Conservation (phyloP, 2,113 vertebrate genomes). For the Heptranchias perlo region DNA sequence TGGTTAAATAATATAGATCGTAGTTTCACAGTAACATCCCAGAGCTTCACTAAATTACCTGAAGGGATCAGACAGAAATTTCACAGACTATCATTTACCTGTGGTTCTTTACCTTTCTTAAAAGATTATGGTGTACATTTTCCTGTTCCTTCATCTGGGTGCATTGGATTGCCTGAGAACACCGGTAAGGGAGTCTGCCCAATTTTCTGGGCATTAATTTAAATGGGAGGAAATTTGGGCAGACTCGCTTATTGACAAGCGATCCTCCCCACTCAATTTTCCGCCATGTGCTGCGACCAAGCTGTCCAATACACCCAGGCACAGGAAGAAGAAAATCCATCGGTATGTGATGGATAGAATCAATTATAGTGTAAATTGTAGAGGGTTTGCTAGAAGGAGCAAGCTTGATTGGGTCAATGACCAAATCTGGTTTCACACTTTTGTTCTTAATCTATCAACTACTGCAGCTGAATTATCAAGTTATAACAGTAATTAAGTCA, state of each 20-base stretch:
- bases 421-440: not conserved
- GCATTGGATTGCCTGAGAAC: not conserved
- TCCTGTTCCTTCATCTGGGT: not conserved
- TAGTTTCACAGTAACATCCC: not conserved
- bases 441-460: not conserved
- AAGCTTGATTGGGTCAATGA: not conserved
- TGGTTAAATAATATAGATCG: not conserved
- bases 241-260: not conserved
- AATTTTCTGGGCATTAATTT: not conserved
- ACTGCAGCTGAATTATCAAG: not conserved
- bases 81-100: conserved; percentile 7
- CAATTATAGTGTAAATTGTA: not conserved
- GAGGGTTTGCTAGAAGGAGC: not conserved
- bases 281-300: not conserved
- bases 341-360: not conserved
- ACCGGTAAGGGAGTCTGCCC: not conserved
- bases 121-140: not conserved
- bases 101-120: not conserved
- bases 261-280: not conserved
- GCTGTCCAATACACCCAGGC: not conserved
- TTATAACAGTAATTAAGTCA: too few relatives aligned
- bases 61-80: not conserved
- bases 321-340: not conserved
- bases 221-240: not conserved
- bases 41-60: not conserved